phyloP scores from a whole-genome alignment of 2,797 vertebrate species.

The Brachyrhaphis roseni region DNA sequence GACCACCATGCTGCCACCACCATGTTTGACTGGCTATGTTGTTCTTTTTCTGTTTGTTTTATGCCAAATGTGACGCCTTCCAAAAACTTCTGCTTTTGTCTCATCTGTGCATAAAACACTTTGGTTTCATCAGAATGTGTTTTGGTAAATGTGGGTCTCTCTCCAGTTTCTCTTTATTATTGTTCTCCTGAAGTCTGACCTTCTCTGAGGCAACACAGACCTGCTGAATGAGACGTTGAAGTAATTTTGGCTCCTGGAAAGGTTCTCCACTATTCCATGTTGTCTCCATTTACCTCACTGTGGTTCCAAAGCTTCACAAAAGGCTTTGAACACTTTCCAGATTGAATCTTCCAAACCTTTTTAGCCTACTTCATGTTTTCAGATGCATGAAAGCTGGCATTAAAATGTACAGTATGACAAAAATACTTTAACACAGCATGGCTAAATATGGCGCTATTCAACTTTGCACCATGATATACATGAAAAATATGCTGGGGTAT shows the following conservation, averaged over 20 bases:
- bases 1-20: not conserved
- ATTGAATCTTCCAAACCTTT: not conserved
- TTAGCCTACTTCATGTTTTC: not conserved
- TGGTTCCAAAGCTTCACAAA: not conserved
- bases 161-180: not conserved
- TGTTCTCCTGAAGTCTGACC: not conserved
- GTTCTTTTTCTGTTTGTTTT: not conserved
- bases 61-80: not conserved
- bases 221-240: no score
- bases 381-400: not conserved
- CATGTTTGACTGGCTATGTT: not conserved
- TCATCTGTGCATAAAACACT: not conserved
- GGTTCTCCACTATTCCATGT: not conserved
- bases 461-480: not conserved
- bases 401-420: not conserved
- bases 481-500: not conserved
- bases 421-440: not conserved
- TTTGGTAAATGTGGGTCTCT: not conserved
- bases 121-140: not conserved
- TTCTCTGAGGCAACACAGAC: not conserved
- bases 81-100: not conserved
- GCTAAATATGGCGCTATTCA: not conserved
- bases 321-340: not conserved
- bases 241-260: not conserved
- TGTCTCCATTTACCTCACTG: not conserved